phyloP scores from a whole-genome alignment of 2,113 vertebrate genomes.

The Nyctibius bracteatus region DNA sequence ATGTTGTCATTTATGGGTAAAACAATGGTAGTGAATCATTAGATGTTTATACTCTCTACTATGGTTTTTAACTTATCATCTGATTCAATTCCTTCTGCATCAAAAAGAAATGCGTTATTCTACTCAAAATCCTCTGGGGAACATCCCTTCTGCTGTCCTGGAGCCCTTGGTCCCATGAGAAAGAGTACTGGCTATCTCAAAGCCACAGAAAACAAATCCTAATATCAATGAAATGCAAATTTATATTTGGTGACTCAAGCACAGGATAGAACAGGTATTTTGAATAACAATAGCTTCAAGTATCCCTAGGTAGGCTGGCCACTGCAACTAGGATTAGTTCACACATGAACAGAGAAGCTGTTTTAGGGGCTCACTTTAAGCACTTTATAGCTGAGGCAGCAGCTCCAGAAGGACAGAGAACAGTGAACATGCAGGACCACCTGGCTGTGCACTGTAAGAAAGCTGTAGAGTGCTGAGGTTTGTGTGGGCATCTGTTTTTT shows the following conservation, averaged over 20 bases:
- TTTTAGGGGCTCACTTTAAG: background rate
- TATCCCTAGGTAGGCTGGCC: background rate
- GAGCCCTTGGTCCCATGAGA: background rate
- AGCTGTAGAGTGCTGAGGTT: background rate
- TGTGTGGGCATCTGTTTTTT: background rate
- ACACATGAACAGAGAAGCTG: background rate
- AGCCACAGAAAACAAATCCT: background rate
- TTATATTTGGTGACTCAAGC: background rate
- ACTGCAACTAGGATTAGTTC: background rate
- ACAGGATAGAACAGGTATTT: background rate
- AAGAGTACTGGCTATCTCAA: background rate
- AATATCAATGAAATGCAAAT: background rate
- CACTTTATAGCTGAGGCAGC: background rate
- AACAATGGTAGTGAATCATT: background rate
- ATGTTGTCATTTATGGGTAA: background rate
- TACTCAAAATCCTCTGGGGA: background rate
- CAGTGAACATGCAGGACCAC: background rate
- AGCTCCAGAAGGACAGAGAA: background rate
- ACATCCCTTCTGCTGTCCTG: background rate
- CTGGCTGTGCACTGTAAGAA: background rate
- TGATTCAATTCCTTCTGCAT: background rate
- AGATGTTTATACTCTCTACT: background rate
- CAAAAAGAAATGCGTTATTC: background rate
- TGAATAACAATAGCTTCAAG: background rate
- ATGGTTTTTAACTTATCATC: background rate